Evolutionary conservation across 2,113 vertebrate genomes (phyloP).

Genomic region (Accipiter virgatus): DNA sequence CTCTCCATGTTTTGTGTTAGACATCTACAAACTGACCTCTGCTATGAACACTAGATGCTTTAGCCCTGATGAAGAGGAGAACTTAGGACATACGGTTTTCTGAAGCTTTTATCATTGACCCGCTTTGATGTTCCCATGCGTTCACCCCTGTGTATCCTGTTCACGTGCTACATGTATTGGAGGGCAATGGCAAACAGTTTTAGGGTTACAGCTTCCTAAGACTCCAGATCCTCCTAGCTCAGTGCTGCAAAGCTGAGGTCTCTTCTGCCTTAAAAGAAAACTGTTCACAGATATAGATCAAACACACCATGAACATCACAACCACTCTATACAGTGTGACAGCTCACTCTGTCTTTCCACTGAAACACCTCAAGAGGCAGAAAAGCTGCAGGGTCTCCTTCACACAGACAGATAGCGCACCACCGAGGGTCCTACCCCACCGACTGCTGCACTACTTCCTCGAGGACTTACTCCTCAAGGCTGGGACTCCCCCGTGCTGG

Average conservation of each 20-base stretch:
- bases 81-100: background rate
- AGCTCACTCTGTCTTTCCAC: background rate
- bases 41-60: background rate
- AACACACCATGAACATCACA: background rate
- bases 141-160: background rate
- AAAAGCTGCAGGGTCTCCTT: background rate
- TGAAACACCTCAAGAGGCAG: background rate
- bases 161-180: background rate
- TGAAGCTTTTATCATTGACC: background rate
- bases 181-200: background rate
- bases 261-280: background rate
- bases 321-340: background rate
- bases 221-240: background rate
- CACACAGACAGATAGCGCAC: background rate
- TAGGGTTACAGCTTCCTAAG: background rate
- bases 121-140: background rate
- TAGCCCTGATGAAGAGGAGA: background rate
- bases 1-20: background rate
- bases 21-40: background rate
- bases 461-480: background rate
- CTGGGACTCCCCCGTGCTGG: accelerated
- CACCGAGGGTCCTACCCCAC: background rate
- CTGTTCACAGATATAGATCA: background rate
- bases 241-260: background rate
- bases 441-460: background rate